A percentile compares a stretch with the other conserved stretches of the same genome.
Conservation (phyloP, 2,888 invertebrate genomes). For the Zaprionus bogoriensis region DNA sequence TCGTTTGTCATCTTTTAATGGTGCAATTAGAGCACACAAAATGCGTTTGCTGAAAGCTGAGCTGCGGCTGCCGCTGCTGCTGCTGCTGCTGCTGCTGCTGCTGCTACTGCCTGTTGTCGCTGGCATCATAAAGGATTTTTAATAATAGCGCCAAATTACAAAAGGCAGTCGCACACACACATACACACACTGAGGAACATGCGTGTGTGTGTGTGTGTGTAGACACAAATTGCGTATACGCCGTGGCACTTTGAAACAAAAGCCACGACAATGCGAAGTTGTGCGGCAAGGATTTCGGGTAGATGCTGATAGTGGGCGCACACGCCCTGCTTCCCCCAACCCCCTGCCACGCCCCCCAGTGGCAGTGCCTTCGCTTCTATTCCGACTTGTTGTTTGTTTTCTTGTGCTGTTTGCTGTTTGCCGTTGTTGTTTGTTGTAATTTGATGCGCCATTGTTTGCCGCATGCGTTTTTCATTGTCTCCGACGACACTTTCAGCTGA, state of each 20-base stretch:
- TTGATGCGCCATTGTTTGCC: slow-evolving; percentile 69
- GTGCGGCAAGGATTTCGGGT: slow-evolving; percentile 31
- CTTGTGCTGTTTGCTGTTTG: slow-evolving; percentile 15
- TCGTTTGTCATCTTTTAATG: slow-evolving; percentile 76
- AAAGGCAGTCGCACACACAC: slow-evolving; percentile 55
- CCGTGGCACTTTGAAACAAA: slow-evolving; percentile 75
- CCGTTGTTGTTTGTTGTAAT: slow-evolving; percentile 62
- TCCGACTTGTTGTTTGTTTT: slow-evolving; percentile 6
- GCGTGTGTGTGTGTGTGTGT: slow-evolving; percentile 22
- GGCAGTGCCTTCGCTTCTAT: slow-evolving; percentile 19
- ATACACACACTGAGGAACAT: slow-evolving; percentile 13
- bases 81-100: slow-evolving; percentile 18
- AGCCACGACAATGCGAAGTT: slow-evolving; percentile 71
- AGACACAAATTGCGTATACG: slow-evolving; percentile 71
- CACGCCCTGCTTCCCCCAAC: neutral
- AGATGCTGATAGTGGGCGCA: slow-evolving; percentile 33
- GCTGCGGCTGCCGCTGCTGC: slow-evolving; percentile 48
- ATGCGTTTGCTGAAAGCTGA: slow-evolving; percentile 76
- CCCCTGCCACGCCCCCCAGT: slow-evolving; percentile 3
- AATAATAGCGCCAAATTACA: slow-evolving; percentile 76
- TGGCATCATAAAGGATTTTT: slow-evolving; percentile 76
- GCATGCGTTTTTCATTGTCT: slow-evolving; percentile 49
- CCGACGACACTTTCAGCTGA: slow-evolving; percentile 36
- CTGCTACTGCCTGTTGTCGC: slow-evolving; percentile 21
- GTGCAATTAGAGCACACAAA: slow-evolving; percentile 75